Base-by-base conservation (phyloP, 2,888 invertebrate species). In the Adineta ricciae region DNA sequence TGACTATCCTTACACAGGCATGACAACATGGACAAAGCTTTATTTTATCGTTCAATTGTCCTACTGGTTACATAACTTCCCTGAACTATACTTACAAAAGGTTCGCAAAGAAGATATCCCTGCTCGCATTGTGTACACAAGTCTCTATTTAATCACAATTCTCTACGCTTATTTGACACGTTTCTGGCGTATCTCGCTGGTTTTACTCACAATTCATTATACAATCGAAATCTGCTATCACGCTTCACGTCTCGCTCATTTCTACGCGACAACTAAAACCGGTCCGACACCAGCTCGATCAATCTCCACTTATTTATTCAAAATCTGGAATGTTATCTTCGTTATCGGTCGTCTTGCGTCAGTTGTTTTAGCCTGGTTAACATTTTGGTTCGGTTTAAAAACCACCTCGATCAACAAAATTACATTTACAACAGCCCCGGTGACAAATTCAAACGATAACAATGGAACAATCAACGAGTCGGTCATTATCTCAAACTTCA, bases 21-120 rank as follows among this genome's bases (percentile, higher is more conserved):
- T 92, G 88, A 88, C 89, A 88, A 96, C 96, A 91, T 93, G 95
- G 88, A 92, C 95, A 89, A 99, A 99, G 92, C 93, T 98, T 88
- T 99, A 95, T 93, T 96, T 96, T 92, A 93, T 46, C 11, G 46
- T 46, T 46, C 46, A 46, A 46, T 46, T 46, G 11, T 5, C 46
- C 11, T 46, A 46, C 91, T 97, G 97, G 94, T 90, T 98, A 85
- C 99, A 99, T 90, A 94, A 94, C 90, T 93, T 96, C 89, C 98
- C 99, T 0, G 99, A 99, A 90, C 92, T 99, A 84, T 99, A 99
- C 90, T 97, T 99, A 93, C 97, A 98, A 91, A 93, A 93, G 89
- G 93, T 94, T 87, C 93, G 95, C 87, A 96, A 96, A 89, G 97
- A 97, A 88, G 97, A 97, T 88, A 95, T 94, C 92, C 91, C 93